phyloP scores from a whole-genome alignment of 2,797 vertebrate species.

The Lutjanus campechanus region DNA sequence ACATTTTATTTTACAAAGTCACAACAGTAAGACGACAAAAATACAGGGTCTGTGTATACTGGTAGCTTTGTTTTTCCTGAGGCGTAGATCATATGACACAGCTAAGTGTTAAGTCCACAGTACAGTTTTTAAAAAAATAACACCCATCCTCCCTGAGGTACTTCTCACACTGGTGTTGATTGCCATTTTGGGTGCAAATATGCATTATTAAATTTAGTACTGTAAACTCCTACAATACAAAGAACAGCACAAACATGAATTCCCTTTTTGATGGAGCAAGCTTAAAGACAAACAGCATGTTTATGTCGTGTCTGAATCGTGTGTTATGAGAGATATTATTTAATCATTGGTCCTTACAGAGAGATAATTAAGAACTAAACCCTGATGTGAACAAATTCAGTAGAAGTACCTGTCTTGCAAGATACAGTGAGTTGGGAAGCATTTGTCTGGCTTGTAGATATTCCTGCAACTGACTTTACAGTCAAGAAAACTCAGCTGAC shows the following conservation, averaged over 20 bases:
- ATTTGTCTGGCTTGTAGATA: background rate
- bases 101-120: constrained; percentile 39
- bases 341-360: background rate
- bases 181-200: constrained; percentile 61
- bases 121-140: constrained; percentile 30
- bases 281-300: constrained; percentile 32
- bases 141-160: constrained; percentile 68
- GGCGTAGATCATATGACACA: constrained; percentile 45
- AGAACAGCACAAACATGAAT: constrained; percentile 68
- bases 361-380: background rate
- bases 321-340: background rate
- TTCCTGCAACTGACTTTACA: background rate
- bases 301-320: constrained; percentile 1
- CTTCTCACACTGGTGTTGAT: constrained; percentile 28
- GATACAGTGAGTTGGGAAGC: constrained; percentile 15
- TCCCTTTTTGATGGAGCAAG: constrained; percentile 69
- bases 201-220: constrained; percentile 47
- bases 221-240: constrained; percentile 44
- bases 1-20: constrained; percentile 43
- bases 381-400: constrained; percentile 4
- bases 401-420: background rate
- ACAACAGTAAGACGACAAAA: constrained; percentile 32
- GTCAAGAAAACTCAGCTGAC: background rate
- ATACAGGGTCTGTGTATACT: constrained; percentile 27
- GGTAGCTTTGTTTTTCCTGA: constrained; percentile 56